Evolutionary conservation across 1,140 invertebrate genomes (phyloP).

Genomic region (Cepaea nemoralis): DNA sequence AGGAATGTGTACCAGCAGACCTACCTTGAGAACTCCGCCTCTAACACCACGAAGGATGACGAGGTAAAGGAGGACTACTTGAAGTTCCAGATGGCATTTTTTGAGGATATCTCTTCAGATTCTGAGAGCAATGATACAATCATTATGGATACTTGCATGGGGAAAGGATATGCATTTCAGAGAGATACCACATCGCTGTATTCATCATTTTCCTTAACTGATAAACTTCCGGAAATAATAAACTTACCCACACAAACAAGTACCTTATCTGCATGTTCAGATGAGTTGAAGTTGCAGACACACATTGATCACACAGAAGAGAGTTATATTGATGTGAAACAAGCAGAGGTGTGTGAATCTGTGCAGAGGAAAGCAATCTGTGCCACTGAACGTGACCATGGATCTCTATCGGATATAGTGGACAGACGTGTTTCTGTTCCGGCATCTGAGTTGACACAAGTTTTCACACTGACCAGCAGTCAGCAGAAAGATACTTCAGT

Average conservation of each 20-base stretch:
- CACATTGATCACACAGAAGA: not conserved
- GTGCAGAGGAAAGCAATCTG: not conserved
- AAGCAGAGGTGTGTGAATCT: not conserved
- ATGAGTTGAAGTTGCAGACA: not conserved
- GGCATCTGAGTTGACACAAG: not conserved
- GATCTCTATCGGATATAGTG: not conserved
- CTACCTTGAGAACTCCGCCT: not conserved
- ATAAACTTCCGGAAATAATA: not conserved
- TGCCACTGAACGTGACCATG: not conserved
- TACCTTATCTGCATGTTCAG: not conserved
- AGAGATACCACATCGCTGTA: not conserved
- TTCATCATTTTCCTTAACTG: not conserved
- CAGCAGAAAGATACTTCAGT: not conserved
- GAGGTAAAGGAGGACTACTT: slow-evolving; percentile 26
- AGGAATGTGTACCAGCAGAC: not conserved
- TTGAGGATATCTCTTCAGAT: slow-evolving; percentile 40
- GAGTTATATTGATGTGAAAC: not conserved
- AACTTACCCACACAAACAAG: not conserved
- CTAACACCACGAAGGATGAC: not conserved
- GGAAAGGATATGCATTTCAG: not conserved
- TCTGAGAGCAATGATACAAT: slow-evolving; percentile 34
- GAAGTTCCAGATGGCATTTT: slow-evolving; percentile 38
- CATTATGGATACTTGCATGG: slow-evolving; percentile 4
- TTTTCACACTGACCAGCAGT: not conserved
- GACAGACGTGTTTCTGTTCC: not conserved